These are phyloP conservation scores for Cardiocondyla obscurior DNA, from an alignment of 1,140 invertebrate genomes.

Conservation along the genomic window DNA sequence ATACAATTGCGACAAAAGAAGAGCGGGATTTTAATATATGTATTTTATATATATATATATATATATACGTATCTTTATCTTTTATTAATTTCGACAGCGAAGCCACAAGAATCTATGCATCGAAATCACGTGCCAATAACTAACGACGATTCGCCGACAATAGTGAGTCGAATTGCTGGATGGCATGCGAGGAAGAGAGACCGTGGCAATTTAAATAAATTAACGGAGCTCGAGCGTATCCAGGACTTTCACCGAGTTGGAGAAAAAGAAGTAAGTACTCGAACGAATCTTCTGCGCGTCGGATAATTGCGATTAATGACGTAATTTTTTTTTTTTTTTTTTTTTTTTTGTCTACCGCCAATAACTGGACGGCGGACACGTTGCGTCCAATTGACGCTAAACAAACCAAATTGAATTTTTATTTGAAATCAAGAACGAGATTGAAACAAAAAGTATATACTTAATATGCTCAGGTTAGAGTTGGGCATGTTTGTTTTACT, in stretches of 20 bases:
- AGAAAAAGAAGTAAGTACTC: constrained; percentile 34
- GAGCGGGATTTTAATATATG: not conserved
- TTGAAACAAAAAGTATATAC: no score
- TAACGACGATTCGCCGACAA: constrained; percentile 77
- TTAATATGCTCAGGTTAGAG: no score
- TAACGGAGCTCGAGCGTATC: constrained; percentile 74
- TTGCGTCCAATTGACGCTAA: constrained; percentile 28
- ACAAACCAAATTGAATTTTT: not conserved
- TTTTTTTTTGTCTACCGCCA: constrained; percentile 55
- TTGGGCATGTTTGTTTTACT: no score
- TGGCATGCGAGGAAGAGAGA: constrained; percentile 67
- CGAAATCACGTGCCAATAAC: constrained; percentile 74
- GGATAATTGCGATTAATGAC: constrained; percentile 80
- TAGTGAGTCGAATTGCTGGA: constrained; percentile 73
- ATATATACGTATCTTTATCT: not conserved
- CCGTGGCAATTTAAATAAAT: constrained; percentile 81
- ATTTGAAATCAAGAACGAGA: not conserved
- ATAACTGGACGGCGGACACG: constrained; percentile 20
- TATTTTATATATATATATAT: no score
- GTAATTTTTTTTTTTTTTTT: constrained; percentile 72
- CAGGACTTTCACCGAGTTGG: constrained; percentile 31
- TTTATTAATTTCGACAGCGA: not conserved
- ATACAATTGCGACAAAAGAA: not conserved
- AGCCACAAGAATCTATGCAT: constrained; percentile 67
- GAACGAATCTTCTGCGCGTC: constrained; percentile 77